Evolutionary conservation across 2,113 vertebrate genomes (phyloP).

Genomic region (Pyrgilauda ruficollis): DNA sequence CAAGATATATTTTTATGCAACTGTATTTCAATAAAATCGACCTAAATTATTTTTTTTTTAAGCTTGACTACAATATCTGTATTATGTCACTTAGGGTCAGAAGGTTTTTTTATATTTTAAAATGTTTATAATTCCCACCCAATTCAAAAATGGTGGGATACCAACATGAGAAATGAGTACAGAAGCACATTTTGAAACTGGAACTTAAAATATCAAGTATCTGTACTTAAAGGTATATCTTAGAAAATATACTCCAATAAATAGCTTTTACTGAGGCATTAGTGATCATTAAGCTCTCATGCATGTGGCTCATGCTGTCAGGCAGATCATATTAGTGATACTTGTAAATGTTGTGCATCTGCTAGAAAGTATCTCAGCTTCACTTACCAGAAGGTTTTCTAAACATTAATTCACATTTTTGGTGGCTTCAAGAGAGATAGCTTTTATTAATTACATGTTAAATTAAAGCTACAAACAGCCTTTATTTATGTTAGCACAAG

Average conservation of each 20-base stretch:
- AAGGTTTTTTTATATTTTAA: neutral
- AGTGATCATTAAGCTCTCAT: slow-evolving; percentile 5
- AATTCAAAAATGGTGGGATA: neutral
- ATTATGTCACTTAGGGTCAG: neutral
- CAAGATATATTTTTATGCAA: neutral
- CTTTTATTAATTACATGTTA: slow-evolving; percentile 11
- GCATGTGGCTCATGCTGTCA: slow-evolving; percentile 17
- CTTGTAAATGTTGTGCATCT: slow-evolving; percentile 10
- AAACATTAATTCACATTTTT: slow-evolving; percentile 16
- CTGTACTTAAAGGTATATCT: neutral
- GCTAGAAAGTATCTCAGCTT: slow-evolving; percentile 3
- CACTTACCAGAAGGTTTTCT: slow-evolving; percentile 35
- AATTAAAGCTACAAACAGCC: neutral
- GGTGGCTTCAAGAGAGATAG: neutral
- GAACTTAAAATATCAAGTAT: neutral
- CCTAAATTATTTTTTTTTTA: neutral
- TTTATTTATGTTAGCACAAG: neutral
- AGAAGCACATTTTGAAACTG: neutral
- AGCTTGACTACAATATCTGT: neutral
- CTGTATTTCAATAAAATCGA: neutral
- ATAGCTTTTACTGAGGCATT: neutral
- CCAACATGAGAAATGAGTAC: neutral
- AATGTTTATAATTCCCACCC: neutral
- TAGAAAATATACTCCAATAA: neutral
- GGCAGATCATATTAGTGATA: neutral